These are phyloP conservation scores for Aporrectodea caliginosa DNA, from an alignment of 1,140 invertebrate genomes.

Conservation along the genomic window DNA sequence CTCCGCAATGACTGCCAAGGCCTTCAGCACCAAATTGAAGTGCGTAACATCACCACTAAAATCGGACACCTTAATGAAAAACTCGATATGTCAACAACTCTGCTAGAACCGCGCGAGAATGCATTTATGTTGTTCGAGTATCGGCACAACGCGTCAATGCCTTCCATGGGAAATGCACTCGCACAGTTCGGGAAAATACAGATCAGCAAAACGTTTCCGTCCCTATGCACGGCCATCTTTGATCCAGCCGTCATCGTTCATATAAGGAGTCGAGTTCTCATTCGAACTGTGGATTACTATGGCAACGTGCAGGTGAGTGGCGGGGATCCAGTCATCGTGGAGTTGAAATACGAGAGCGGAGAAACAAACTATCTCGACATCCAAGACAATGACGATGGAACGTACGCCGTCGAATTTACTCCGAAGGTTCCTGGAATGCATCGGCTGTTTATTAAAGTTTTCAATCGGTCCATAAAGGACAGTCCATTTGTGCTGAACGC, in stretches of 20 bases:
- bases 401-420: constrained; percentile 66
- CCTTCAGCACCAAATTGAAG: constrained; percentile 83
- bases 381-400: constrained; percentile 70
- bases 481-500: constrained; percentile 67
- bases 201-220: constrained; percentile 80
- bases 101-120: constrained; percentile 85
- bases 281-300: constrained; percentile 81
- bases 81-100: constrained; percentile 72
- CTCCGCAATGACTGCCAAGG: constrained; percentile 81
- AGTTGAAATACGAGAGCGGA: not conserved
- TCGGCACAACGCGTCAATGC: constrained; percentile 57
- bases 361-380: not conserved
- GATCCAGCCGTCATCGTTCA: constrained; percentile 65
- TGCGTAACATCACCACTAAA: constrained; percentile 82
- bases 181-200: constrained; percentile 61
- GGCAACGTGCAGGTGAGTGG: constrained; percentile 69
- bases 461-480: constrained; percentile 78
- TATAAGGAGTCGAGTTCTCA: constrained; percentile 65
- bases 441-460: constrained; percentile 71
- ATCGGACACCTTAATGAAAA: constrained; percentile 80
- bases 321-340: constrained; percentile 71
- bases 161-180: constrained; percentile 54
- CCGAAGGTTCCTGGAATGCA: constrained; percentile 61
- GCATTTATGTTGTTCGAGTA: constrained; percentile 81
- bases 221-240: constrained; percentile 59